These are phyloP conservation scores for Drosophila buzzatii DNA, from an alignment of 2,888 invertebrate species.

Conservation along the genomic window DNA sequence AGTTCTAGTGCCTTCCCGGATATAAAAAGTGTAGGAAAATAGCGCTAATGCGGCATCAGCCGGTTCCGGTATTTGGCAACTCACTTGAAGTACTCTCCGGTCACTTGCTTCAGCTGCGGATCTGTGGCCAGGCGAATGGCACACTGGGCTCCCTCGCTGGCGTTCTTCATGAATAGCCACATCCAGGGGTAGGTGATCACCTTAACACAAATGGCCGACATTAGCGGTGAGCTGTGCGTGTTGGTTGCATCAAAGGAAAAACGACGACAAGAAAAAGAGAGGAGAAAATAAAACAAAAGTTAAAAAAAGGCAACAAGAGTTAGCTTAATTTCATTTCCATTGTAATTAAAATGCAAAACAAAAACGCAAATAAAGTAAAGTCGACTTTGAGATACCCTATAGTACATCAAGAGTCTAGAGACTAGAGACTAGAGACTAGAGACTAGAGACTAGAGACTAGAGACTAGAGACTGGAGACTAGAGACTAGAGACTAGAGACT, in stretches of 20 bases:
- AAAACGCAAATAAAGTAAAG: background rate
- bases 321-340: slow-evolving; percentile 51
- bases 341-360: slow-evolving; percentile 40
- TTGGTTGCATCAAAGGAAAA: slow-evolving; percentile 16
- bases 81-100: slow-evolving; percentile 90
- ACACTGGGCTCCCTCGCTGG: slow-evolving; percentile 90
- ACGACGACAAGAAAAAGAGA: background rate
- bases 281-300: slow-evolving; percentile 11
- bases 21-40: slow-evolving; percentile 32
- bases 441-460: too few species aligned
- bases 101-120: slow-evolving; percentile 87
- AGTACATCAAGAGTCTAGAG: background rate
- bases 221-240: slow-evolving; percentile 83
- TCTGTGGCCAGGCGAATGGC: slow-evolving; percentile 89
- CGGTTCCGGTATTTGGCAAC: slow-evolving; percentile 53
- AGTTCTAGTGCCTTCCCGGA: background rate
- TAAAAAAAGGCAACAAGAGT: slow-evolving; percentile 33
- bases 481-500: too few species aligned
- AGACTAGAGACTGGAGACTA: too few species aligned
- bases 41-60: slow-evolving; percentile 59
- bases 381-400: slow-evolving; percentile 9
- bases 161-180: slow-evolving; percentile 89
- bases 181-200: slow-evolving; percentile 89
- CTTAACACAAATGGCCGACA: slow-evolving; percentile 86
- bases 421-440: too few species aligned